phyloP scores from a whole-genome alignment of 2,113 vertebrate genomes.

The Antechinus flavipes region DNA sequence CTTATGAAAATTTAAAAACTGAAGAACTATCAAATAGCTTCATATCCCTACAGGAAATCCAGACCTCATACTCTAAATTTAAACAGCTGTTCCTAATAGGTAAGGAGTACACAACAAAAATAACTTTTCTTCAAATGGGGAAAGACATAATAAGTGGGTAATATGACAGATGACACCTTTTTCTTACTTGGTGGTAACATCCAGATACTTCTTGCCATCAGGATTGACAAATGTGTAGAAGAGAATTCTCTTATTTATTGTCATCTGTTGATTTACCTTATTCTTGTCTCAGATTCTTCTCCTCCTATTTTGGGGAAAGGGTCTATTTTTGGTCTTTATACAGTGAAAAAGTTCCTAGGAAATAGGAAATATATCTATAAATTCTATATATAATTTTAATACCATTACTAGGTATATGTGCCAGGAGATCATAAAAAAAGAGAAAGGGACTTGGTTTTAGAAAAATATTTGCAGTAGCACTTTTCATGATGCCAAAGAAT shows the following conservation, averaged over 20 bases:
- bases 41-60: conserved; percentile 90
- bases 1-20: conserved; percentile 87
- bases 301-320: not conserved
- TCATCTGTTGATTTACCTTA: not conserved
- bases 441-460: too few relatives aligned
- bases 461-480: too few relatives aligned
- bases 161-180: conserved; percentile 6
- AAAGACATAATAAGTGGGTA: not conserved
- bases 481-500: too few relatives aligned
- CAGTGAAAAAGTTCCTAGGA: not conserved
- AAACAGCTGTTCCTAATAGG: conserved; percentile 93
- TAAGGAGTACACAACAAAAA: conserved; percentile 77
- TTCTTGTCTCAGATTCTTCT: not conserved
- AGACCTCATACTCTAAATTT: conserved; percentile 89
- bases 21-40: conserved; percentile 91
- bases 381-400: conserved; percentile 17
- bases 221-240: too few relatives aligned
- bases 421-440: too few relatives aligned
- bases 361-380: not conserved
- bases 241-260: too few relatives aligned
- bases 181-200: rapidly evolving
- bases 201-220: rapidly evolving
- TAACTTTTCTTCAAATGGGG: conserved; percentile 16
- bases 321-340: not conserved
- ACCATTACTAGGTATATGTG: too few relatives aligned